Percentiles rank a stretch among this genome's conserved stretches.
Conservation (phyloP, 2,888 invertebrate species). For the Caenorhabditis sp. region DNA sequence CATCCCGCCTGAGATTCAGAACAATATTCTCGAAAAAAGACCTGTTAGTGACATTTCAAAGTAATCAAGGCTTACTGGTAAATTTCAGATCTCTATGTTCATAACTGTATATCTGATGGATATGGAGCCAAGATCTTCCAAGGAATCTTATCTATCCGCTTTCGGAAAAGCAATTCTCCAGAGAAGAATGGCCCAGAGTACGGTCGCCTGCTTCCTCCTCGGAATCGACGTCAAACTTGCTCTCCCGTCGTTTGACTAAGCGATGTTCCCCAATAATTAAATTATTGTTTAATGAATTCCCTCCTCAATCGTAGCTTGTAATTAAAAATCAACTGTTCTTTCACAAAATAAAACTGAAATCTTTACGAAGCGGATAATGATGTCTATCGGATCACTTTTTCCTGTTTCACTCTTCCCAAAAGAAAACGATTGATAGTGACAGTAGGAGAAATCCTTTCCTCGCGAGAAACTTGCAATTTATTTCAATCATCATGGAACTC, state of each 20-base stretch:
- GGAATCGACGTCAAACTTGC: conserved; percentile 77
- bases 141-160: conserved; percentile 78
- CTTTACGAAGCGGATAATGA: no score
- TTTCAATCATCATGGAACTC: conserved; percentile 4
- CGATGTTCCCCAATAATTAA: background rate
- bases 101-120: conserved; percentile 79
- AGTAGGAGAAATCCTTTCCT: background rate
- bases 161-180: conserved; percentile 78
- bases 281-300: conserved; percentile 1
- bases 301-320: conserved; percentile 45
- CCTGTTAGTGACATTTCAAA: conserved; percentile 65
- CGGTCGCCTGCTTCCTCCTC: conserved; percentile 78
- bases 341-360: conserved; percentile 31
- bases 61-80: no score
- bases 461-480: conserved; percentile 26
- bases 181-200: conserved; percentile 78
- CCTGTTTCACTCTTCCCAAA: conserved; percentile 22
- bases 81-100: conserved; percentile 79
- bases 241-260: conserved; percentile 64
- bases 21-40: conserved; percentile 77
- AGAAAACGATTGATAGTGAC: conserved; percentile 15
- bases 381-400: conserved; percentile 22
- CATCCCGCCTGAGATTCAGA: conserved; percentile 78
- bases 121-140: conserved; percentile 74
- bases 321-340: conserved; percentile 24